These are phyloP conservation scores for Biston stratarius DNA, from an alignment of 2,888 invertebrate genomes.

Conservation along the genomic window DNA sequence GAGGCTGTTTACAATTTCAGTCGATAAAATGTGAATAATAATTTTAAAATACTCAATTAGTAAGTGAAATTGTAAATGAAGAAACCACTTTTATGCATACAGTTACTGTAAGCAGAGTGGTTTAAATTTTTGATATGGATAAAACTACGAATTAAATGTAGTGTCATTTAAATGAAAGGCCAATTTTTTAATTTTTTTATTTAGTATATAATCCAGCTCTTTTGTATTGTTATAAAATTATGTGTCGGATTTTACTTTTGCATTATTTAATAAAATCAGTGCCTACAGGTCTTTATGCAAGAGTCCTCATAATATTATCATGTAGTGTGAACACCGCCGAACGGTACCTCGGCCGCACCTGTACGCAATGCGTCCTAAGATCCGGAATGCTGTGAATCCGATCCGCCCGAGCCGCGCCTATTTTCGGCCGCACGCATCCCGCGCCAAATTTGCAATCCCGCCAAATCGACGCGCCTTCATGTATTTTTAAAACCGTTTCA, in stretches of 20 bases:
- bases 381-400: constrained; percentile 81
- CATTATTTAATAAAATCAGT: background rate
- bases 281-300: background rate
- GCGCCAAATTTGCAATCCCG: constrained; percentile 85
- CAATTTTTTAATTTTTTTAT: no score
- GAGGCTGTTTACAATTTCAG: background rate
- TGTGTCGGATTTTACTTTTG: no score
- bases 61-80: background rate
- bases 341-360: constrained; percentile 48
- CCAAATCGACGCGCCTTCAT: constrained; percentile 79
- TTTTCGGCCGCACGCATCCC: constrained; percentile 76
- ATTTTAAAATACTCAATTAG: background rate
- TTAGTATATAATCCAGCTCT: no score
- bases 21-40: background rate
- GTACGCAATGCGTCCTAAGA: constrained; percentile 60
- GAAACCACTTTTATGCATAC: background rate
- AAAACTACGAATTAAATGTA: no score
- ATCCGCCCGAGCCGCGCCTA: constrained; percentile 77
- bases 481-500: constrained; percentile 83
- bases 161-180: no score
- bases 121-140: background rate
- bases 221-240: no score
- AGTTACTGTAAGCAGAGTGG: background rate
- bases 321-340: background rate
- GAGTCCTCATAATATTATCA: background rate